Conservation (phyloP, 2,797 vertebrate species). For the Peromyscus aztecus region DNA sequence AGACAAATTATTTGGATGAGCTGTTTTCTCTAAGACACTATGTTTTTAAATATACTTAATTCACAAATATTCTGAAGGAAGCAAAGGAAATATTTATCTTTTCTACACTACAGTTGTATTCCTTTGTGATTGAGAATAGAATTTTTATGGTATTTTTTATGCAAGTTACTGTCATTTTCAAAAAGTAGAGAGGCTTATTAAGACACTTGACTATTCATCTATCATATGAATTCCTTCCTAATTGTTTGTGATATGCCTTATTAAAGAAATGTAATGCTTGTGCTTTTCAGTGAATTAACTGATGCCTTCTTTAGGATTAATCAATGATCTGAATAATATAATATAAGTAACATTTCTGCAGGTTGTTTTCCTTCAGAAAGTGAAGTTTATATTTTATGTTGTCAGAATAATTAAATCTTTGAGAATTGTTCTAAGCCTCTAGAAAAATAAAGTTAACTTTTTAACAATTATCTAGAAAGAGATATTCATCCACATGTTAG, state of each 20-base stretch:
- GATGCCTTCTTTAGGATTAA: not conserved
- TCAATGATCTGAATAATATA: not conserved
- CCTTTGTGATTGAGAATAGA: not conserved
- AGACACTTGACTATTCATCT: not conserved
- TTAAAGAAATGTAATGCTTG: not conserved
- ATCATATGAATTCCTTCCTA: not conserved
- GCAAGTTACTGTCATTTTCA: conserved; percentile 47
- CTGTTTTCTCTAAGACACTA: conserved; percentile 19
- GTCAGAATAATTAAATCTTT: conserved; percentile 43
- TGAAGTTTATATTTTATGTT: conserved; percentile 22
- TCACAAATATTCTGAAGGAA: not conserved
- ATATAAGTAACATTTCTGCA: conserved; percentile 22
- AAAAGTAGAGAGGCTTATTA: not conserved
- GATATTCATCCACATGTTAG: not conserved
- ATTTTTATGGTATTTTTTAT: conserved; percentile 25
- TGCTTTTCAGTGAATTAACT: conserved; percentile 10
- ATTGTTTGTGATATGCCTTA: conserved; percentile 19
- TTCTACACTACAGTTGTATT: conserved; percentile 10
- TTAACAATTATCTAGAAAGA: conserved; percentile 29
- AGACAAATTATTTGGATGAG: not conserved
- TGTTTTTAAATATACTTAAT: not conserved
- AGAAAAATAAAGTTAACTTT: not conserved
- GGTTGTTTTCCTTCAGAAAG: conserved; percentile 33
- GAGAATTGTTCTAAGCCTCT: conserved; percentile 1
- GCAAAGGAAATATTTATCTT: not conserved